Base-by-base conservation (phyloP, 2,113 vertebrate genomes). In the Bos indicus region DNA sequence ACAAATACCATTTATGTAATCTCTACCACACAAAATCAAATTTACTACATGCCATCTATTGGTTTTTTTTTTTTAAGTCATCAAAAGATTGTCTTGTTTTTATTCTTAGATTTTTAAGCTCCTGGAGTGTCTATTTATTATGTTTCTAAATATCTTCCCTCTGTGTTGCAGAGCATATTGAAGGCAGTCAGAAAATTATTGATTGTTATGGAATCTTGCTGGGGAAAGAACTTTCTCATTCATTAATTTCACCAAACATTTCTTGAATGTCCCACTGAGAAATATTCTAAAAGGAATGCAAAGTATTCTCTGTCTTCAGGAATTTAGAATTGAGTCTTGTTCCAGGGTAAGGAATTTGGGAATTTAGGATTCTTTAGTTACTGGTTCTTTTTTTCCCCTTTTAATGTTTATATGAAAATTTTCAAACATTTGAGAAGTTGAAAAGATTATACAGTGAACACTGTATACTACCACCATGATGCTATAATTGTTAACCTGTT, bases 11-110 rank as follows among this genome's bases (percentile, higher is more conserved):
- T 84, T 83, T 88, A 43, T 88, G 64, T 88, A 14, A 91, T 91
- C 51, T 96, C 48, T 52, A 67, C 46, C 78, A 77, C 36, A 60
- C 36, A 97, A 95, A 94, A n/a, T 96, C 80, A 92, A 25, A 86
- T 90, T 85, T 94, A 54, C 86, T 59, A 85, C 56, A 92, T 74
- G 33, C 7, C 11, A 71, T 84, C 33, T 77, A 3, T n/a, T 85
- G 62, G 30, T 3, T 30, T 59, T 36, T 90, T 36, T 62, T 28
- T 40, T 33, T 26, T 16, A 43, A 30, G 6, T 81, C 52, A 10
- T 84, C 23, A 54, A 89, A 84, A 92, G 14, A 60, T 90, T 86
- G 56, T 94, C 54, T 94, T 81, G 13, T 81, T 88, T 96, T 21
- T 82, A 23, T 85, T 87, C 28, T 77, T 84, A 52, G 54, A 78